Evolutionary conservation across 2,888 invertebrate species (phyloP), one percentile per base, ranked within the genome.

Genomic region (Drosophila diplacantha): DNA sequence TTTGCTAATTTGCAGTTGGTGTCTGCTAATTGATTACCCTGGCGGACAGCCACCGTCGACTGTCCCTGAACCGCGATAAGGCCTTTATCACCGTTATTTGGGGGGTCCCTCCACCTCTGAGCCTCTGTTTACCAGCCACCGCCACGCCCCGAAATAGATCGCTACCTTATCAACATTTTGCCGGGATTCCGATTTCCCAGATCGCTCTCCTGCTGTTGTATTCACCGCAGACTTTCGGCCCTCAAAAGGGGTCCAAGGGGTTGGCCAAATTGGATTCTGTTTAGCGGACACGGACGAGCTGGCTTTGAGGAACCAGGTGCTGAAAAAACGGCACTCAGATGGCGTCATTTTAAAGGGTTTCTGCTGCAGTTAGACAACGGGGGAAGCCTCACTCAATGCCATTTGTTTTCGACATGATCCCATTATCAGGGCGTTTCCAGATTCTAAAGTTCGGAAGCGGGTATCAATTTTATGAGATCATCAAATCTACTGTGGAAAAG

Each of bases 21-120:
- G 51, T 66, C 66, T 71, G 70, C 81, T 82, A 82, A 79, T 80
- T 80, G 75, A 77, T 74, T 72, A 70, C 55, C 54, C 53, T 49
- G 53, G 47, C 26, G 49, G 34, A 55, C 39, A 51, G 31, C 35
- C 29, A 29, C 29, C 51, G 26, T 26, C 37, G 51, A 58, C 38
- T 65, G 59, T 55, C 59, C 67, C 59, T 67, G 68, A 67, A 58
- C 67, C 9, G 51, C 46, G 65, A 66, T 66, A 66, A 66, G 58
- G 20, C 41, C 8, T 22, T 22, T 41, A 64, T 64, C 67, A 31
- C 2, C 32, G n/a, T 24, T 57, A 43, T 67, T 66, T 66, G 65
- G 65, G 65, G 67, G 65, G 65, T 66, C 24, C 29, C 14, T 29
- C 16, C 24, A 8, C 29, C 41, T 8, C 7, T 43, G 26, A 26